Base-by-base conservation (phyloP, 2,113 vertebrate genomes). In the Leptobrachium ailaonicum region DNA sequence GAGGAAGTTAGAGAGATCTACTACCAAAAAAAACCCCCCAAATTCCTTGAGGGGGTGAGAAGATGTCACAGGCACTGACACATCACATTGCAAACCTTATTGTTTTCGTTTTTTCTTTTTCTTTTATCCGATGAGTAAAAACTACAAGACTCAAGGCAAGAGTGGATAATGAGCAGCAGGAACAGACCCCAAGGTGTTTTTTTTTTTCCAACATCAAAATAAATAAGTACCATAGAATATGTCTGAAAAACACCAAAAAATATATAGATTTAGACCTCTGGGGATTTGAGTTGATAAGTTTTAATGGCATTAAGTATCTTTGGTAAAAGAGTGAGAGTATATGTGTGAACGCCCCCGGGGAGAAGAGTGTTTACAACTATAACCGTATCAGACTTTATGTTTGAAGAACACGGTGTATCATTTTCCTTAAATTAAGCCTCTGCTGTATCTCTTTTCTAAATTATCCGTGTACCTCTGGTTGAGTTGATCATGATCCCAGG, bases 151-250 rank as follows among this genome's bases (percentile, higher is more conserved):
- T 32, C 20, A 32, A 76, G 47, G 47, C 47, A 50, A 50, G 4
- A 50, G 47, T 50, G 8, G 47, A 53, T 47, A 76, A 53, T 63
- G 56, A 66, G 12, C 43, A 56, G 74, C 62, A 66, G 43, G 63
- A 76, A 41, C 44, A 66, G 45, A 63, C 62, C 74, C 74, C 63
- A 44, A 53, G 74, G 74, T 53, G 43, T 11, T 50, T 62, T 75
- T 64, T n/a, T 11, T 50, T 62, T 75, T 64, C 13, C 43, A 64
- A 66, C 74, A 76, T 64, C 12, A 66, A 76, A 75, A 76, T 76
- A 76, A 76, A 76, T 40, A 66, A 66, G 10, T 53, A 13, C 44
- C 20, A 66, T 66, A 13, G 60, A 66, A 50, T 8, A 41, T 40
- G 50, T 32, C 62, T 41, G 45, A 2, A 45, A 66, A 4, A 54